Evolutionary conservation across 2,113 vertebrate genomes (phyloP), one percentile per base, ranked within the genome.

Genomic region (Labeo rohita): DNA sequence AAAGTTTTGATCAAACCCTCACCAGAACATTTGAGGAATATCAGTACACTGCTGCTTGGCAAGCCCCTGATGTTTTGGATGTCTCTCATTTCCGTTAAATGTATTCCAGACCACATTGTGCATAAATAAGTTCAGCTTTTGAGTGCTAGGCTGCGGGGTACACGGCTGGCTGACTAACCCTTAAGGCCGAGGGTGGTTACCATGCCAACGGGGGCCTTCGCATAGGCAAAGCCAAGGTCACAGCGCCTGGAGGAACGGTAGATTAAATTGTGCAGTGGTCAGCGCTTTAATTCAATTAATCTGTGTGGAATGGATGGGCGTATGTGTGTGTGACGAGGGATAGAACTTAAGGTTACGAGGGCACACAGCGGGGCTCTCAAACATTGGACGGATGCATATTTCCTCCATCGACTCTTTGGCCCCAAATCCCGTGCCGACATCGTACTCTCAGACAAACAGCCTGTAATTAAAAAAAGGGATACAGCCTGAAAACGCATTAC

Each of bases 211-310:
- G 77, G 77, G 65, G 59, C 54, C 52, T 56, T 36, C 3, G 85
- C 88, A 86, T 86, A 72, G 70, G 65, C 75, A 80, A 80, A 83
- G 83, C 77, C 87, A 90, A 88, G 87, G 89, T 86, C 85, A 83
- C 56, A 39, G 68, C 49, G 70, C 72, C 75, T 77, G 65, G 70
- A 61, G 65, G 76, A 80, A 84, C 59, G 54, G 77, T 65, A 85
- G 65, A 87, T 88, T 84, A 70, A 73, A 85, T 85, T 90, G 78
- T 90, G 89, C 87, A 83, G 77, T 83, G 83, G 87, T 90, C 89
- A 90, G 85, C 85, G 16, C 82, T 88, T 90, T 73, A 85, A 83
- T 85, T 86, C 74, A 84, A 85, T 88, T 85, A 87, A 88, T 86
- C 65, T 82, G 56, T 84, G 80, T 89, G 84, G 87, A 89, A 54